phyloP scores from a whole-genome alignment of 2,797 vertebrate species.

The Streptopelia turtur region DNA sequence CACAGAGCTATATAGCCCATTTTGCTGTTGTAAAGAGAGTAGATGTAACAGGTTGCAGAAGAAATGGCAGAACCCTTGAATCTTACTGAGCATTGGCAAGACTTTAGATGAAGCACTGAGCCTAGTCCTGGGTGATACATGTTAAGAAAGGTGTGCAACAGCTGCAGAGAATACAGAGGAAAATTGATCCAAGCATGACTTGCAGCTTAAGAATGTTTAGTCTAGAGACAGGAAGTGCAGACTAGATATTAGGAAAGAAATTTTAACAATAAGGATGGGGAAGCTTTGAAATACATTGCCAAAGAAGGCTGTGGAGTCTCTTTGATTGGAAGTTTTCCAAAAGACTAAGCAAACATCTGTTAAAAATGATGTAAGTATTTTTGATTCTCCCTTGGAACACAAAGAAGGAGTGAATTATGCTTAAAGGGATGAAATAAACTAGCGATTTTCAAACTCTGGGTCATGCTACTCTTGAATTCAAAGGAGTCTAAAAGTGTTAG shows the following conservation, averaged over 20 bases:
- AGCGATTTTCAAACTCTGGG: neutral
- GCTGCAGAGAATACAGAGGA: neutral
- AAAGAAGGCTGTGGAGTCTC: slow-evolving; percentile 40
- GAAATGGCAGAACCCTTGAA: neutral
- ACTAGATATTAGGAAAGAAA: slow-evolving; percentile 14
- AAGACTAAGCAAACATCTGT: slow-evolving; percentile 47
- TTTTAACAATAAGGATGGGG: slow-evolving; percentile 1
- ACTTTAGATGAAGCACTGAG: neutral
- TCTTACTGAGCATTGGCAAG: neutral
- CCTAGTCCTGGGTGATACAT: neutral
- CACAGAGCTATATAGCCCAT: neutral
- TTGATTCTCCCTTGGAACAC: slow-evolving; percentile 27
- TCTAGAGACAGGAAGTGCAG: neutral
- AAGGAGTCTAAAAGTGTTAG: slow-evolving; percentile 15
- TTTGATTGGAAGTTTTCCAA: slow-evolving; percentile 43
- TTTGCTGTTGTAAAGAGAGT: neutral
- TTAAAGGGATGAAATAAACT: slow-evolving; percentile 43
- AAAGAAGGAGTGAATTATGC: slow-evolving; percentile 19
- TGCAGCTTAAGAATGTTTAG: neutral
- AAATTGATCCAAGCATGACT: neutral
- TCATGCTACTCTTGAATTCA: slow-evolving; percentile 30
- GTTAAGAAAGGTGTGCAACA: neutral
- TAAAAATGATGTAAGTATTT: slow-evolving; percentile 37
- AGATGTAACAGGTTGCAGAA: neutral
- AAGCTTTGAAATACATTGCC: slow-evolving; percentile 36